Base-by-base conservation (phyloP, 2,797 vertebrate species). In the Poecilia gillii region DNA sequence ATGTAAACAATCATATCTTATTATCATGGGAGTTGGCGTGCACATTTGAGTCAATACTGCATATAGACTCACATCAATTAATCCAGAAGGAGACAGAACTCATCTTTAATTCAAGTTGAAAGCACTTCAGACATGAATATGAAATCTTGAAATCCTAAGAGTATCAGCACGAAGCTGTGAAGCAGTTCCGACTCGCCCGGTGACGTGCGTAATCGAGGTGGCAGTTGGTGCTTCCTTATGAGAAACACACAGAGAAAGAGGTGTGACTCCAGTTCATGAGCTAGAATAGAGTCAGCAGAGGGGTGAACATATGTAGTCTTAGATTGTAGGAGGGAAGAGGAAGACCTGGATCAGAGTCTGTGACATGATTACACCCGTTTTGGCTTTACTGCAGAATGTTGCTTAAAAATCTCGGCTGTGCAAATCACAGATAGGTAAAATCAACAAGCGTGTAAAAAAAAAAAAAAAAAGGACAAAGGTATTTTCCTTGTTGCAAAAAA, bases 31-130 rank as follows among this genome's bases (percentile, higher is more conserved):
- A 75, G 51, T 7, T 55, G 33, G n/a, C 28, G 31, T 23, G 62
- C n/a, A 72, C 57, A 1, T 55, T 4, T 76, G 16, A 74, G 4
- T 75, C 9, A 51, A 73, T 45, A 75, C 77, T 62, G 57, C 4
- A 70, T 43, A 75, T 36, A 47, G 12, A 84, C 16, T 28, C 1
- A 3, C 72, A 75, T 81, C 33, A 64, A 3, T 76, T 76, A 74
- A 66, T 73, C 74, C 74, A 81, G 51, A 81, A 59, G 46, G 74
- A 80, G 55, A 81, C 33, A 43, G 72, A 46, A 39, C 51, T 86
- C 81, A 90, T 86, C 31, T 85, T 82, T 81, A 71, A 84, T 87
- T 87, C 68, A 86, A 55, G 81, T 31, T 49, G 46, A 80, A 64
- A 49, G 49, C 49, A 83, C 51, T 83, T 85, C 68, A 72, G 62